phyloP scores from a whole-genome alignment of 2,888 invertebrate species.

The Digitonthophagus gazella region DNA sequence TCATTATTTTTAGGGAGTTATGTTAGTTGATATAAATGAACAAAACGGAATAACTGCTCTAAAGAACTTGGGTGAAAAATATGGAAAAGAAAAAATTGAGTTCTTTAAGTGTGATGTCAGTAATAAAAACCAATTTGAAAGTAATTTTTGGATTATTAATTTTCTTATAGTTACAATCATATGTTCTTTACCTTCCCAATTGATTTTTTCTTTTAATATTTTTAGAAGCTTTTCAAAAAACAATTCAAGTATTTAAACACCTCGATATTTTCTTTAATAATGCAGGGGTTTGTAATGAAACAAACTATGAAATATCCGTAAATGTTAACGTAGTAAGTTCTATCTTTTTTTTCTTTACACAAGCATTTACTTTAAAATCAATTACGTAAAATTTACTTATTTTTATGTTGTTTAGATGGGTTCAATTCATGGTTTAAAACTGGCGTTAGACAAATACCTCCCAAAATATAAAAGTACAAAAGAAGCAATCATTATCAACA shows the following conservation, averaged over 20 bases:
- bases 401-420: constrained; percentile 42
- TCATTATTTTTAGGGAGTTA: neutral
- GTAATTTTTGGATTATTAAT: too few species aligned
- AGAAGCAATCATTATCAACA: constrained; percentile 54
- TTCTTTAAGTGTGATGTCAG: neutral
- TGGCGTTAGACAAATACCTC: constrained; percentile 51
- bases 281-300: neutral
- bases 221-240: neutral
- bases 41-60: neutral
- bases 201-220: too few species aligned
- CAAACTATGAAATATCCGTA: neutral
- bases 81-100: neutral
- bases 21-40: neutral
- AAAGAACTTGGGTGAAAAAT: neutral
- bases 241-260: neutral
- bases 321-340: neutral
- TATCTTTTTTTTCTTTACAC: too few species aligned
- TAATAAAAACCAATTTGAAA: neutral
- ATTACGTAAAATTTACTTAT: neutral
- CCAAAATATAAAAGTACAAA: constrained; percentile 50
- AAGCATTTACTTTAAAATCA: too few species aligned
- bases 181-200: too few species aligned
- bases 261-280: constrained; percentile 1
- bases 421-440: constrained; percentile 46
- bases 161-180: too few species aligned